Evolutionary conservation across 2,113 vertebrate genomes (phyloP).

Genomic region (Zosterops pallidus): DNA sequence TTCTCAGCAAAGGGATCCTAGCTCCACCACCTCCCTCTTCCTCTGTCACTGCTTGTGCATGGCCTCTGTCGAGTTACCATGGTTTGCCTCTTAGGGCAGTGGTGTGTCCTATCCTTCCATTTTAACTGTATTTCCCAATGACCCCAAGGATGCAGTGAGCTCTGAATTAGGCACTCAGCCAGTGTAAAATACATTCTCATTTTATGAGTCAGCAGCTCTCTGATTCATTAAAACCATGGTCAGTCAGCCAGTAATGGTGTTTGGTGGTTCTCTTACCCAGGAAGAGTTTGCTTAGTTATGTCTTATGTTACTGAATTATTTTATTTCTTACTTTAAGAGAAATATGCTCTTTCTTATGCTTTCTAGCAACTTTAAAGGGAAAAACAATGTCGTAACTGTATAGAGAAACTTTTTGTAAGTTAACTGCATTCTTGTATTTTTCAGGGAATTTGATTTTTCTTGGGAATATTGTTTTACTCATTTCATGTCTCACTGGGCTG

Average conservation of each 20-base stretch:
- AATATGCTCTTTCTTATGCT: neutral
- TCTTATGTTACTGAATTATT: neutral
- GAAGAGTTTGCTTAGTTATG: neutral
- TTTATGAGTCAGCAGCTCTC: neutral
- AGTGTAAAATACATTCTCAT: neutral
- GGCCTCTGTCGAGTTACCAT: fast-evolving
- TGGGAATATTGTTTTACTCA: neutral
- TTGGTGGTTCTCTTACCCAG: neutral
- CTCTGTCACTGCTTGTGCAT: fast-evolving
- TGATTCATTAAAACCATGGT: neutral
- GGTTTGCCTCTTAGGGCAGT: neutral
- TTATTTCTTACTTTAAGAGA: neutral
- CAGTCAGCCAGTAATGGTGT: neutral
- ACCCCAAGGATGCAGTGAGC: neutral
- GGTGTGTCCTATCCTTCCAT: fast-evolving
- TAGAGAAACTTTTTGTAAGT: neutral
- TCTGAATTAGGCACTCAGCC: neutral
- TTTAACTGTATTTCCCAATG: neutral
- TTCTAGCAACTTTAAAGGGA: neutral
- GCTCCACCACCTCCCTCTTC: fast-evolving
- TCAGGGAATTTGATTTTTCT: slow-evolving; percentile 45
- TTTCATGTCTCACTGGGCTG: neutral
- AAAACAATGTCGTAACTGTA: neutral
- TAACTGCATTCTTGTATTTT: neutral
- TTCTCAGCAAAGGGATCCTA: neutral